Base-by-base conservation (phyloP, 2,888 invertebrate genomes). In the Agriopis leucophaearia region DNA sequence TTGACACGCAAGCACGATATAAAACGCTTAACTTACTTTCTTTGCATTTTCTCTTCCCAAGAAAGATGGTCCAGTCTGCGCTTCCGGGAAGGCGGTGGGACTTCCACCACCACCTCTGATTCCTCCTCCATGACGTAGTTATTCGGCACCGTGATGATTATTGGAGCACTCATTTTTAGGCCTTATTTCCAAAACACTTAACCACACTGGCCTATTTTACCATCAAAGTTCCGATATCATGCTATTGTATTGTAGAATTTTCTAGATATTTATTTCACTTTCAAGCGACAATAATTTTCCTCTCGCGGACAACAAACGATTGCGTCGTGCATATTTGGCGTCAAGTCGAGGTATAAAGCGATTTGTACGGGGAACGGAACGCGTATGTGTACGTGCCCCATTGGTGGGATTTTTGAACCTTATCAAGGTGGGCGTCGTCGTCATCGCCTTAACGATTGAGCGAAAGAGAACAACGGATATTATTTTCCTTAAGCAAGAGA, bases 31-130 rank as follows among this genome's bases (percentile, higher is more conserved):
- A 95, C 97, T 95, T 91, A 97, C 97, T 97, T 97, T 85, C 98
- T 94, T 88, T 97, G 97, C 80, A 98, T 94, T 86, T 98, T 98
- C 86, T 98, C 97, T 82, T 98, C 98, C 96, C 97, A 97, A 68
- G 97, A 94, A 51, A 98, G 89, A 86, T 98, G 98, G 86, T 98
- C 98, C 79, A 98, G 91, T 62, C 97, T 94, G 65, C 97, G 94
- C 85, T 97, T 97, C 80, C 94, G 84, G 69, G 94, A 91, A 54
- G 90, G 86, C 64, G 87, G 82, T 42, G 89, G 81, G 71, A 86
- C 81, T 74, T 89, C 90, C 72, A 89, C 80, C 57, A 86, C 78
- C 68, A 87, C 87, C 73, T 88, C 81, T 48, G 88, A 81, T 55
- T 91, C 88, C 79, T 89, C 85, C 42, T 90, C 89, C 80, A 91